phyloP scores from a whole-genome alignment of 1,140 invertebrate genomes.

The Danaus plexippus region DNA sequence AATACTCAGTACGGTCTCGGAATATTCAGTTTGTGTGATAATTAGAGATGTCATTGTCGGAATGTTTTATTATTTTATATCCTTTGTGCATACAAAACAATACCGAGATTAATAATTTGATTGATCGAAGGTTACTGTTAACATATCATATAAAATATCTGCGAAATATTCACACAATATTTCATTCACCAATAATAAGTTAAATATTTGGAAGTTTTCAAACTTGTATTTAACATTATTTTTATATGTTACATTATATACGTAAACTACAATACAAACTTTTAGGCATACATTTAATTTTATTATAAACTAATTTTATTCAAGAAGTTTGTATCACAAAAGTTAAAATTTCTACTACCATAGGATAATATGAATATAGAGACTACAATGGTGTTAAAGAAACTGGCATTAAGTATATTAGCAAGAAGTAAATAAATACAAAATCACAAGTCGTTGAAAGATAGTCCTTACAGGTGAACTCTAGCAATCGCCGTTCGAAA shows the following conservation, averaged over 20 bases:
- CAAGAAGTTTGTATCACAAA: no score
- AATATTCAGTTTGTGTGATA: conserved; percentile 26
- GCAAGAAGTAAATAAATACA: no score
- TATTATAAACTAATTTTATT: no score
- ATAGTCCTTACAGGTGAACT: conserved; percentile 60
- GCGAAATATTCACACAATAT: conserved; percentile 17
- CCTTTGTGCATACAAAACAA: conserved; percentile 18
- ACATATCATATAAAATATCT: conserved; percentile 19
- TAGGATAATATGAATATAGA: no score
- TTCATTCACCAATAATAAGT: conserved; percentile 13
- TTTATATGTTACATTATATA: no score
- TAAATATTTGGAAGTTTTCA: no score
- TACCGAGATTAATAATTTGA: conserved; percentile 22
- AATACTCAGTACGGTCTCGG: conserved; percentile 24
- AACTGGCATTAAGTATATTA: no score
- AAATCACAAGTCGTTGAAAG: conserved; percentile 6
- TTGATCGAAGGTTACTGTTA: conserved; percentile 18
- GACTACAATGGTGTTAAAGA: no score
- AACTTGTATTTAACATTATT: no score
- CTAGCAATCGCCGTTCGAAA: conserved; percentile 54
- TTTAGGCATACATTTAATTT: no score
- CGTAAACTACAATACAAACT: no score
- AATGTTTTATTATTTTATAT: conserved; percentile 28
- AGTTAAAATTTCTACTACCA: no score
- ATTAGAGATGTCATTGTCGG: conserved; percentile 46